phyloP scores from a whole-genome alignment of 2,797 vertebrate species.

The Garrulus glandarius region DNA sequence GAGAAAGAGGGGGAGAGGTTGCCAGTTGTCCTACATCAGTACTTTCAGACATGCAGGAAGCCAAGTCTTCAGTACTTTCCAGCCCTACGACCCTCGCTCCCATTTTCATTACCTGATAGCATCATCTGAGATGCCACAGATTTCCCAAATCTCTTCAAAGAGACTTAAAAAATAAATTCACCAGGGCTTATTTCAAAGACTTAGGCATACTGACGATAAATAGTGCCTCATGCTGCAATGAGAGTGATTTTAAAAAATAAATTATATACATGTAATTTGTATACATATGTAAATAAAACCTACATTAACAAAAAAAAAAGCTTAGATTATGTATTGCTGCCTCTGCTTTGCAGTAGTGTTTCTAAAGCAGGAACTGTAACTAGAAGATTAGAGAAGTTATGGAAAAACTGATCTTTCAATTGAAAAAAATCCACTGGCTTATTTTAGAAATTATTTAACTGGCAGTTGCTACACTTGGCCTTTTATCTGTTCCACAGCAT shows the following conservation, averaged over 20 bases:
- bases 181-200: not conserved
- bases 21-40: not conserved
- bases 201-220: not conserved
- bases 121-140: not conserved
- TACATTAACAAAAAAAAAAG: not conserved
- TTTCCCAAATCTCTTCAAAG: not conserved
- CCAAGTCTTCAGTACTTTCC: not conserved
- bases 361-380: not conserved
- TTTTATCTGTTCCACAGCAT: conserved; percentile 32
- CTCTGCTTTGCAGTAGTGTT: not conserved
- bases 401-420: not conserved
- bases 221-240: not conserved
- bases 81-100: not conserved
- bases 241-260: not conserved
- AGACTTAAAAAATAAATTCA: not conserved
- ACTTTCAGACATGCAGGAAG: not conserved
- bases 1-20: not conserved
- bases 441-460: conserved; percentile 34
- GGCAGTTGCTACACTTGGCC: conserved; percentile 28
- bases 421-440: not conserved
- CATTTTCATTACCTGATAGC: not conserved
- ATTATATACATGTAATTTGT: not conserved
- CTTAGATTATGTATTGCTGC: not conserved
- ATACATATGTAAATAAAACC: not conserved
- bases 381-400: not conserved